A percentile compares a stretch with the other conserved stretches of the same genome.
Conservation (phyloP, 2,888 invertebrate genomes). For the Platypus cylindrus region DNA sequence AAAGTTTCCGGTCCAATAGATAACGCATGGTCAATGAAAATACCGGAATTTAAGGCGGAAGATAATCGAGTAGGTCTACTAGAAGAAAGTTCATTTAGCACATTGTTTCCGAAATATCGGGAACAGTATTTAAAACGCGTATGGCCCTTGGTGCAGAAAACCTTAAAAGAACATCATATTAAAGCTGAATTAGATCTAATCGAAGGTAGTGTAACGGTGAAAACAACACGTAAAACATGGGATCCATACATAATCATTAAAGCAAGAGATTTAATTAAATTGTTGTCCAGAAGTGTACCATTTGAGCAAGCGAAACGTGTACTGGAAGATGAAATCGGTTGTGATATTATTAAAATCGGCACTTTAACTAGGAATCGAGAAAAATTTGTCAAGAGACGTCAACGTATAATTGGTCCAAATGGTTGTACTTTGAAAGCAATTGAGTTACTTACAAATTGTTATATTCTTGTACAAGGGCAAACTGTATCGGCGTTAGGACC, state of each 20-base stretch:
- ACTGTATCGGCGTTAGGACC: constrained; percentile 96
- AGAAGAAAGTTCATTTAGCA: constrained; percentile 93
- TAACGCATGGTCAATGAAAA: constrained; percentile 77
- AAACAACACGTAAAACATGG: constrained; percentile 94
- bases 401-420: constrained; percentile 90
- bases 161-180: constrained; percentile 63
- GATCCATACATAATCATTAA: constrained; percentile 96
- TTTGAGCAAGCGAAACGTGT: constrained; percentile 87
- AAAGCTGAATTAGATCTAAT: constrained; percentile 83
- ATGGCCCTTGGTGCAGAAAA: constrained; percentile 89
- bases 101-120: constrained; percentile 92
- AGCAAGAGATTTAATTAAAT: constrained; percentile 89
- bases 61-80: constrained; percentile 81
- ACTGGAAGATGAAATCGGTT: constrained; percentile 78
- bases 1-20: constrained; percentile 49
- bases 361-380: constrained; percentile 81
- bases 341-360: constrained; percentile 95
- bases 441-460: constrained; percentile 90
- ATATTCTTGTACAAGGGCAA: constrained; percentile 92
- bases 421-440: constrained; percentile 97
- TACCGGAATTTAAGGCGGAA: constrained; percentile 75
- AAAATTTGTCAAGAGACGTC: constrained; percentile 88
- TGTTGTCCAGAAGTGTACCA: constrained; percentile 90
- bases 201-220: constrained; percentile 89
- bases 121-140: constrained; percentile 90